phyloP scores from a whole-genome alignment of 2,888 invertebrate species.

The Neoascia interrupta region DNA sequence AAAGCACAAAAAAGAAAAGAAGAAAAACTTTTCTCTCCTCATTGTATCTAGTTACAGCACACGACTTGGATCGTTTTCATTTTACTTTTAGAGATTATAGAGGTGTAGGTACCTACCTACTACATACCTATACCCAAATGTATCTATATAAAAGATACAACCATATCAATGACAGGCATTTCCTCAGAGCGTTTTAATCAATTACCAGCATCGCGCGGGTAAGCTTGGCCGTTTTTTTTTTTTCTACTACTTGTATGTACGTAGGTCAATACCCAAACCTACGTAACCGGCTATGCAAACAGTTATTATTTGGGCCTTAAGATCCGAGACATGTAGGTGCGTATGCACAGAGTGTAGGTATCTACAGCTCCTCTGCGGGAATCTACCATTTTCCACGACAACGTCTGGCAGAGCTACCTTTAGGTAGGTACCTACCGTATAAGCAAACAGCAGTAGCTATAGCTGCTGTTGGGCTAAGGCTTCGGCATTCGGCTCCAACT shows the following conservation, averaged over 20 bases:
- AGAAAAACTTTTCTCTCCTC: too few relatives aligned
- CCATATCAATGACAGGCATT: too few relatives aligned
- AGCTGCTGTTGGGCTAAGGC: not conserved
- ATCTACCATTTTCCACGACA: slow-evolving; percentile 43
- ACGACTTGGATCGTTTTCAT: too few relatives aligned
- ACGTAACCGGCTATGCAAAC: slow-evolving; percentile 58
- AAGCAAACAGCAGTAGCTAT: slow-evolving; percentile 44
- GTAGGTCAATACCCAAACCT: slow-evolving; percentile 56
- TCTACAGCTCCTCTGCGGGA: too few relatives aligned
- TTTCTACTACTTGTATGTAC: slow-evolving; percentile 19
- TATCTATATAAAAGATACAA: too few relatives aligned
- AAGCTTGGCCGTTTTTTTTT: slow-evolving; percentile 30
- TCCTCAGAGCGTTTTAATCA: slow-evolving; percentile 53
- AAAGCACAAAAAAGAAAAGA: too few relatives aligned
- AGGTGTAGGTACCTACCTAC: not conserved
- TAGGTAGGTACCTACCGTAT: slow-evolving; percentile 13
- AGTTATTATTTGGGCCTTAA: slow-evolving; percentile 58
- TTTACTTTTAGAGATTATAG: not conserved
- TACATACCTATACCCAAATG: not conserved
- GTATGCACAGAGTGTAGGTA: too few relatives aligned
- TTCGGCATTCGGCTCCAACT: slow-evolving; percentile 12
- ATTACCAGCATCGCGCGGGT: slow-evolving; percentile 37
- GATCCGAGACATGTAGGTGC: slow-evolving; percentile 33
- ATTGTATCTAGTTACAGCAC: too few relatives aligned
- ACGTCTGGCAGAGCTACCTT: too few relatives aligned